Evolutionary conservation across 2,888 invertebrate species (phyloP).

Genomic region (Lasius fuliginosus): DNA sequence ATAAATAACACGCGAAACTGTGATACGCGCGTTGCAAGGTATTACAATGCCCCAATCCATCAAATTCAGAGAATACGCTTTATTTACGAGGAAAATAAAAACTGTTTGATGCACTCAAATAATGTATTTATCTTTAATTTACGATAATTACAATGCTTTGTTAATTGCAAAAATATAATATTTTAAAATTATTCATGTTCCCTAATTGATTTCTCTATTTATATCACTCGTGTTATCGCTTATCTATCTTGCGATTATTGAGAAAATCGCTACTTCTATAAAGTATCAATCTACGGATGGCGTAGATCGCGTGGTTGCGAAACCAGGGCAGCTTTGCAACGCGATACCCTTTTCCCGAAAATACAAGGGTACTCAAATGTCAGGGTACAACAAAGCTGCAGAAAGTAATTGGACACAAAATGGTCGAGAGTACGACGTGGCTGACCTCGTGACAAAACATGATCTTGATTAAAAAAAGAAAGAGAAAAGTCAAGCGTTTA

Average conservation of each 20-base stretch:
- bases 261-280: neutral
- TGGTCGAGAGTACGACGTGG: constrained; percentile 14
- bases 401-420: constrained; percentile 24
- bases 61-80: neutral
- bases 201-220: neutral
- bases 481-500: constrained; percentile 10
- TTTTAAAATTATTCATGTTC: neutral
- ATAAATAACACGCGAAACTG: neutral
- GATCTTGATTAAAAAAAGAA: constrained; percentile 31
- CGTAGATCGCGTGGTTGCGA: constrained; percentile 6
- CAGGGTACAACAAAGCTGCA: constrained; percentile 12
- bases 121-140: constrained; percentile 35
- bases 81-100: constrained; percentile 22
- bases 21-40: neutral
- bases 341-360: constrained; percentile 33
- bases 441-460: constrained; percentile 26
- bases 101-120: neutral
- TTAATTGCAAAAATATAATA: neutral
- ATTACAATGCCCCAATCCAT: constrained; percentile 16
- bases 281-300: constrained; percentile 9
- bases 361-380: constrained; percentile 27
- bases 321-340: constrained; percentile 11
- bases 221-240: neutral
- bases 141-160: neutral
- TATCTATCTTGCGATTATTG: neutral